Evolutionary conservation across 2,888 invertebrate species (phyloP).

Genomic region (Drosophila ustulata): DNA sequence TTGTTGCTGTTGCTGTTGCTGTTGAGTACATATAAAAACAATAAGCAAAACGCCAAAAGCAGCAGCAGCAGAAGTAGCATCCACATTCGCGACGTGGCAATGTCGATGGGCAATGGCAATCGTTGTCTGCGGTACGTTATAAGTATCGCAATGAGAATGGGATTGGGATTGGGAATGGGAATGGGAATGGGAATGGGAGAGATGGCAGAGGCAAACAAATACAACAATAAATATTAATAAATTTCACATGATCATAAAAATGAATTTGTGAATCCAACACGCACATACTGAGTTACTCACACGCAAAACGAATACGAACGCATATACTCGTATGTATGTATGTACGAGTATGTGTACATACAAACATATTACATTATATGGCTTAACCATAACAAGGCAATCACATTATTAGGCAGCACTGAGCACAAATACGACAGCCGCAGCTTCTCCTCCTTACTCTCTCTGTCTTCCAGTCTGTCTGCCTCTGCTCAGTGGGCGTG

Average conservation of each 20-base stretch:
- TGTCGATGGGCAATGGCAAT: conserved; percentile 1
- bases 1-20: neutral
- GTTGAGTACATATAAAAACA: conserved; percentile 75
- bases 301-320: conserved; percentile 22
- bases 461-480: conserved; percentile 10
- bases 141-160: neutral
- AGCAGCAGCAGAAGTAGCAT: conserved; percentile 22
- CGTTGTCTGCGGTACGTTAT: neutral
- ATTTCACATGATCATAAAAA: conserved; percentile 80
- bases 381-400: conserved; percentile 80
- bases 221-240: conserved; percentile 80
- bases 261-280: conserved; percentile 79
- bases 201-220: conserved; percentile 55
- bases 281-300: conserved; percentile 43
- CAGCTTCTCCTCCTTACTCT: conserved; percentile 2
- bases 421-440: conserved; percentile 62
- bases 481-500: conserved; percentile 24
- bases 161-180: neutral
- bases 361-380: conserved; percentile 77
- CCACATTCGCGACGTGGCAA: conserved; percentile 8
- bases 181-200: conserved; percentile 7
- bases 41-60: conserved; percentile 58
- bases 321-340: conserved; percentile 48
- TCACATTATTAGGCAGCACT: conserved; percentile 76
- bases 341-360: conserved; percentile 37